A percentile compares a stretch with the other conserved stretches of the same genome.
Conservation (phyloP, 2,113 vertebrate genomes). For the Pedionomus torquatus region DNA sequence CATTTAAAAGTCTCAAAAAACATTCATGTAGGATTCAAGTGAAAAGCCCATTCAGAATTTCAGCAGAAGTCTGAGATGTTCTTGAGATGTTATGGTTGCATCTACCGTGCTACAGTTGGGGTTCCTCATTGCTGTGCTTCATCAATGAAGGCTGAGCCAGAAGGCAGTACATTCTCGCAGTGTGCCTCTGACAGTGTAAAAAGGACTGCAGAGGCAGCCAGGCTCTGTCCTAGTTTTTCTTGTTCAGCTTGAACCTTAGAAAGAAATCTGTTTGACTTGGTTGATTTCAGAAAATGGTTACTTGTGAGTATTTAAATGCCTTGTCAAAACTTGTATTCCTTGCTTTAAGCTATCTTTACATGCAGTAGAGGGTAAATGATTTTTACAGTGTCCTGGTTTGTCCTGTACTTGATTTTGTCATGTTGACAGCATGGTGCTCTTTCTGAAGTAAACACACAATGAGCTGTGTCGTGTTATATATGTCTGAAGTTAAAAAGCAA, state of each 20-base stretch:
- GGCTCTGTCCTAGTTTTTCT: not conserved
- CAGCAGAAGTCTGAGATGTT: not conserved
- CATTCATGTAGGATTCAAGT: not conserved
- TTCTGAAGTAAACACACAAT: constrained; percentile 57
- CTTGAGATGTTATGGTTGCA: not conserved
- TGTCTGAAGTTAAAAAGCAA: constrained; percentile 37
- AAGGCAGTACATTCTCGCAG: not conserved
- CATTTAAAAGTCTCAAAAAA: not conserved
- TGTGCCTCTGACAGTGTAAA: not conserved
- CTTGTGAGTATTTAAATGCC: constrained; percentile 50
- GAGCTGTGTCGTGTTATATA: constrained; percentile 61
- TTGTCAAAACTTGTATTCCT: constrained; percentile 48
- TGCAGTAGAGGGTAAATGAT: constrained; percentile 45
- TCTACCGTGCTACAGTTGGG: not conserved
- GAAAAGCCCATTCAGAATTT: not conserved
- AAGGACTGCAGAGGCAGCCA: not conserved
- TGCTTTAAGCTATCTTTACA: constrained; percentile 37
- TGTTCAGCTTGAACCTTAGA: not conserved
- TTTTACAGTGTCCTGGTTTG: constrained; percentile 50
- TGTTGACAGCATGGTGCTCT: constrained; percentile 49
- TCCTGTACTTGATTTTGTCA: constrained; percentile 68
- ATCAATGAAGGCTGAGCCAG: not conserved
- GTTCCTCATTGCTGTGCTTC: not conserved
- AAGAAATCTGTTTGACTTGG: not conserved
- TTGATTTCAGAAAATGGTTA: not conserved